phyloP scores from a whole-genome alignment of 1,140 invertebrate genomes.

The Achatina immaculata region DNA sequence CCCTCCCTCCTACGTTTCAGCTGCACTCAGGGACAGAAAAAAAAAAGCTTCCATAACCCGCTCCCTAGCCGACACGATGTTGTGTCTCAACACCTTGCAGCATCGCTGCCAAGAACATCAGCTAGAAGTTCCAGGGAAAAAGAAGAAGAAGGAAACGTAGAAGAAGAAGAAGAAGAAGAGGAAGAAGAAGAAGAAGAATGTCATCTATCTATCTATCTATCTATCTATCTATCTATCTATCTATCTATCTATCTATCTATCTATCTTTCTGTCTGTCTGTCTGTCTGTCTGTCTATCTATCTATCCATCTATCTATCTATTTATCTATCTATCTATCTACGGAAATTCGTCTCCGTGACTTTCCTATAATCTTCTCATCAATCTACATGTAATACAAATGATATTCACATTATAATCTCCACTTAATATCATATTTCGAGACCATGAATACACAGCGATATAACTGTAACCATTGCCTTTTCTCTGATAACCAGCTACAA shows the following conservation, averaged over 20 bases:
- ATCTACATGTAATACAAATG: no score
- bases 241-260: conserved; percentile 22
- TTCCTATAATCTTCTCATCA: background rate
- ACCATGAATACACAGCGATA: no score
- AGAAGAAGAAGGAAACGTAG: no score
- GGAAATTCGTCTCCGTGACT: background rate
- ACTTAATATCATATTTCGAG: no score
- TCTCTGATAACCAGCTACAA: no score
- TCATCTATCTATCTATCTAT: conserved; percentile 19
- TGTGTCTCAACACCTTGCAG: background rate
- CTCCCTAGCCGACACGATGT: background rate
- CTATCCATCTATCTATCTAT: conserved; percentile 8
- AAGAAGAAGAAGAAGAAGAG: no score
- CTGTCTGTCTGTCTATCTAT: background rate
- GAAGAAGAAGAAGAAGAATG: no score
- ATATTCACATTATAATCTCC: no score
- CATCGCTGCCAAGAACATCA: background rate
- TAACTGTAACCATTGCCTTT: no score
- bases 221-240: conserved; percentile 22
- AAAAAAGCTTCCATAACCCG: background rate
- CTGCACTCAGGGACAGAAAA: background rate
- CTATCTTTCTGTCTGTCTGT: conserved; percentile 13
- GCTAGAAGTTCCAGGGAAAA: no score
- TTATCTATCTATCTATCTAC: background rate
- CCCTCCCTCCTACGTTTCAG: background rate